Evolutionary conservation across 1,140 invertebrate species (phyloP), one percentile per base, ranked within the genome.

Genomic region (Tribolium castaneum): DNA sequence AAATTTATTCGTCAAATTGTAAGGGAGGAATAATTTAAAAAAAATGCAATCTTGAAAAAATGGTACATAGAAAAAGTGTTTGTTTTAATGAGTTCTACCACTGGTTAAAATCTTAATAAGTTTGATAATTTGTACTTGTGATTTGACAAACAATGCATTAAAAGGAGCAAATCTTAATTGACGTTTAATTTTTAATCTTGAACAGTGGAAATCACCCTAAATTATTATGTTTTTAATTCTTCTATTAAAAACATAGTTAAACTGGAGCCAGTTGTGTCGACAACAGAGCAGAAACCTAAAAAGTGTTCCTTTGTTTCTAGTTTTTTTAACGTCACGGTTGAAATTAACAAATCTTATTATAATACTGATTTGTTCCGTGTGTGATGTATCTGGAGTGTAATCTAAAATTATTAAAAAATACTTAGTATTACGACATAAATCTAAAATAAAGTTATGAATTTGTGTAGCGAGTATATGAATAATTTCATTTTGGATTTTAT

Each of bases 401-500:
- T 82, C 81, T 12, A 79, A 52, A 13, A 79, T 51, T 13, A 78
- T 75, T 34, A 59, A 75, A 76, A 75, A 81, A 76, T 80, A 81
- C 76, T 81, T 81, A 7, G 9, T n/a, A 52, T 34, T 16, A 71
- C 59, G 66, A 30, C 25, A 14, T 70, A 59, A 12, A 35, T 76
- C 50, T 13, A 78, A 34, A 72, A 80, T 78, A 13, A 30, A 51
- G 12, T 72, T 73, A 62, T 51, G 72, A 6, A 77, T 75, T 34
- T 50, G 16, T 6, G 19, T 70, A 10, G 35, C 66, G 19, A 83
- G 51, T 75, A 81, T 49, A 39, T 35, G 12, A 13, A 82, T 79
- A n/a, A 80, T 78, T 79, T 83, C 80, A 73, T 83, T 83, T 79
- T 83, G 82, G 50, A 82, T 79, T 73, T 71, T 71, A 30, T 80